Percentiles rank a stretch among this genome's conserved stretches.
Conservation (phyloP, 2,888 invertebrate species). For the Noctua comes region DNA sequence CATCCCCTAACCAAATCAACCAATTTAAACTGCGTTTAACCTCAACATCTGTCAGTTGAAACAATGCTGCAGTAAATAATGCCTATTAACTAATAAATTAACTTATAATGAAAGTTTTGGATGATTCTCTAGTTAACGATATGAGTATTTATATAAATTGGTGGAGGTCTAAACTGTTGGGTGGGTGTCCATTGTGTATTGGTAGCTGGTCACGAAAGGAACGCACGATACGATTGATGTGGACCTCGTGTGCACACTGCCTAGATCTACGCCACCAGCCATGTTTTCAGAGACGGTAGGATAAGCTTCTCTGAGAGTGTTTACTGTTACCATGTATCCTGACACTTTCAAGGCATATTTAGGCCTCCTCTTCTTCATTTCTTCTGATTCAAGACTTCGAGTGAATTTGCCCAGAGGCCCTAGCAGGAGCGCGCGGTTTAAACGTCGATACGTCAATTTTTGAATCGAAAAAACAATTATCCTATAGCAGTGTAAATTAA, state of each 20-base stretch:
- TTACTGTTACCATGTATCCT: too few relatives aligned
- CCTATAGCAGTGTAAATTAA: too few relatives aligned
- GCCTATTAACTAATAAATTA: conserved; percentile 80
- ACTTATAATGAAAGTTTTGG: conserved; percentile 78
- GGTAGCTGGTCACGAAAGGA: conserved; percentile 24
- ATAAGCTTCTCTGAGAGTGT: too few relatives aligned
- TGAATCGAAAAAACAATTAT: too few relatives aligned
- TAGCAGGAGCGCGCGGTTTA: too few relatives aligned
- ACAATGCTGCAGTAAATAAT: conserved; percentile 69
- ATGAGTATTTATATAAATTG: conserved; percentile 75
- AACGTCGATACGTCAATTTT: too few relatives aligned
- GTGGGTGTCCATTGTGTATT: conserved; percentile 74
- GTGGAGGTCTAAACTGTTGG: conserved; percentile 70
- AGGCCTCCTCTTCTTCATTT: not conserved
- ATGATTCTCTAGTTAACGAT: conserved; percentile 73
- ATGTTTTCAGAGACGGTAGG: too few relatives aligned
- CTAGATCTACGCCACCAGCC: too few relatives aligned
- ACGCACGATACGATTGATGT: not conserved
- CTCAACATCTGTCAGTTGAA: conserved; percentile 78
- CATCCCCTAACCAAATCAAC: conserved; percentile 51
- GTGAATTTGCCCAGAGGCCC: too few relatives aligned
- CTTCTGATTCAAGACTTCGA: too few relatives aligned
- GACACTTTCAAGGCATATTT: too few relatives aligned
- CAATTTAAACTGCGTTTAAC: conserved; percentile 58
- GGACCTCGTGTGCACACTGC: not conserved